Evolutionary conservation across 2,888 invertebrate genomes (phyloP), one percentile per base, ranked within the genome.

Genomic region (Pseudococcus viburni): DNA sequence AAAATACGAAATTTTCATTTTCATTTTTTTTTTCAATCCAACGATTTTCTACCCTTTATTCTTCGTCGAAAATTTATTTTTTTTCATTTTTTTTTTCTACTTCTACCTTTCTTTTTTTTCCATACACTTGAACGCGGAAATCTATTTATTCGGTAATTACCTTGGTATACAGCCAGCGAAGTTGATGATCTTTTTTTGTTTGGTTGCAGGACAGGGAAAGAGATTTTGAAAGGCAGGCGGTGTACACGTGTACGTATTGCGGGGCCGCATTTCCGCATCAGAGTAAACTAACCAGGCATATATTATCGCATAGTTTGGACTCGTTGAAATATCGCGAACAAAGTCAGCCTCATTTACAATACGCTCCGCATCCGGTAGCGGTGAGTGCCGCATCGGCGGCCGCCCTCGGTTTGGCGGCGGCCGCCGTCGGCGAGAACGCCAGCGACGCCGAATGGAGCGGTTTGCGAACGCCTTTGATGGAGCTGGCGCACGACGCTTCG

Each of bases 191-290:
- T 89, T 89, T 77, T 80, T 94, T 94, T 94, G 94, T 95, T 95
- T 96, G 95, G 96, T 96, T 96, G 96, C 96, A 96, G 96, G 96
- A 96, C 94, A 94, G 95, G 94, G 94, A 96, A 96, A 96, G 96
- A 94, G 94, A 95, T 94, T 94, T 94, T 94, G 93, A 94, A 93
- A 92, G 91, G 88, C 90, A 90, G 89, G 89, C 90, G 89, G 87
- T 90, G 89, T 96, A 94, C 93, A 94, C 95, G 92, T 96, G 97
- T 94, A 95, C 96, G 94, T 96, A 96, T 94, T 97, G 97, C 94
- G 96, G 96, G 92, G 95, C 95, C 91, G 94, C 95, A 92, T 97
- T 96, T 93, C 95, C 96, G 91, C 96, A 96, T 93, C 96, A 96
- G 94, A 96, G 95, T 94, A 96, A 96, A 94, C 93, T 96, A 92